Base-by-base conservation (phyloP, 2,888 invertebrate genomes). In the Rotaria magnacalcarata region DNA sequence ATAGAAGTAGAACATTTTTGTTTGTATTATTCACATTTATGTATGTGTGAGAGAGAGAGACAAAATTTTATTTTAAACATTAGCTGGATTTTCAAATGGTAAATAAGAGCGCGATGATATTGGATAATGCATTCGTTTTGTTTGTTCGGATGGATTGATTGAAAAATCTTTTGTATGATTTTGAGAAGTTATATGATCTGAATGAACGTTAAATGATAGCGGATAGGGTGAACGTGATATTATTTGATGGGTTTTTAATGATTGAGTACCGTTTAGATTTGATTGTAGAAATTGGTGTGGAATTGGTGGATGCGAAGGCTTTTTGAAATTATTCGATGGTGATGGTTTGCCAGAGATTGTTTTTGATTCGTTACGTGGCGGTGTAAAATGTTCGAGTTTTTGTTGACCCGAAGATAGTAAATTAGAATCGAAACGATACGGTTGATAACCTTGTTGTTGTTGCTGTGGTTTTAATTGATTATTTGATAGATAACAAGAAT, bases 371-470 rank as follows among this genome's bases (percentile, higher is more conserved):
- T 47, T n/a, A 47, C 24, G 47, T 43, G 80, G 5, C 14, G 47
- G 47, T 4, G 24, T 47, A 47, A n/a, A 47, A 5, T 80, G 47
- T 24, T 80, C 80, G 0, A 47, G 2, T 11, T 47, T 21, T 24
- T 43, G 80, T 80, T 43, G 24, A 24, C 24, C 24, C 2, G 10
- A 14, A 24, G 80, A 47, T 11, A 47, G 11, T 47, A 47, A n/a
- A 80, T 24, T 43, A 0, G 21, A 11, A 24, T 80, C 80, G 14
- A 80, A 80, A 80, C 80, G 80, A 80, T 80, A 80, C n/a, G 80
- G 80, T 43, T 80, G 47, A 80, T 80, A 80, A 80, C 80, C 80
- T 47, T 67, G 67, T 60, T 67, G 67, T 34, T 56, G 34, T 34
- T 34, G 34, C 2, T 34, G 34, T 34, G 34, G 60, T 47, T 47